Percentiles rank a stretch among this genome's conserved stretches.
Conservation (phyloP, 2,888 invertebrate species). For the Galerucella nymphaeae region DNA sequence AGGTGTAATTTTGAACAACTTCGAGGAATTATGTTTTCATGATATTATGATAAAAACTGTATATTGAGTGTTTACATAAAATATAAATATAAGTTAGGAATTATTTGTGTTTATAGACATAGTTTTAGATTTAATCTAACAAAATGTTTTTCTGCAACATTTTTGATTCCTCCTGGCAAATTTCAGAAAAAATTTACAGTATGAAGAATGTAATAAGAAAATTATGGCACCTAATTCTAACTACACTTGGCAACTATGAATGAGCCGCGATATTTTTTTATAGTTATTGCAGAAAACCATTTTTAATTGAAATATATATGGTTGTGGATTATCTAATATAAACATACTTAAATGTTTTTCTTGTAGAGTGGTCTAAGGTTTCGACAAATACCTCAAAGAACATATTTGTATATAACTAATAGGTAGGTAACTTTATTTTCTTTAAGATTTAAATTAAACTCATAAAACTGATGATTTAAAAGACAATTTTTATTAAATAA, state of each 20-base stretch:
- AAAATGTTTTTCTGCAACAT: background rate
- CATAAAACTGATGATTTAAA: too few relatives aligned
- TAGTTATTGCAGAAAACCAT: background rate
- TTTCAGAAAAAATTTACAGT: too few relatives aligned
- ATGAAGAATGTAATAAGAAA: too few relatives aligned
- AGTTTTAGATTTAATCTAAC: background rate
- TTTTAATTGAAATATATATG: background rate
- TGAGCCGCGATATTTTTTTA: background rate
- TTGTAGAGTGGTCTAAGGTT: constrained; percentile 24
- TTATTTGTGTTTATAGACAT: background rate
- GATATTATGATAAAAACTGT: background rate
- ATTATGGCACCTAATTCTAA: too few relatives aligned
- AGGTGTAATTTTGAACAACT: too few relatives aligned
- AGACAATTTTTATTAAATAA: background rate
- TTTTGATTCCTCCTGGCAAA: background rate
- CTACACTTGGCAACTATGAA: too few relatives aligned
- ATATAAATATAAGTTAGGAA: background rate
- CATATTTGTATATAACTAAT: background rate
- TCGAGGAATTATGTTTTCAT: too few relatives aligned
- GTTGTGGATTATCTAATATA: background rate
- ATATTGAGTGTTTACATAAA: background rate
- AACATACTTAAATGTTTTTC: constrained; percentile 17
- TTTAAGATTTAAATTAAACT: background rate
- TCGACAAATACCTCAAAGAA: background rate
- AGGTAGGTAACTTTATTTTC: constrained; percentile 21